Evolutionary conservation across 2,797 vertebrate species (phyloP), one percentile per base, ranked within the genome.

Genomic region (Artibeus jamaicensis): DNA sequence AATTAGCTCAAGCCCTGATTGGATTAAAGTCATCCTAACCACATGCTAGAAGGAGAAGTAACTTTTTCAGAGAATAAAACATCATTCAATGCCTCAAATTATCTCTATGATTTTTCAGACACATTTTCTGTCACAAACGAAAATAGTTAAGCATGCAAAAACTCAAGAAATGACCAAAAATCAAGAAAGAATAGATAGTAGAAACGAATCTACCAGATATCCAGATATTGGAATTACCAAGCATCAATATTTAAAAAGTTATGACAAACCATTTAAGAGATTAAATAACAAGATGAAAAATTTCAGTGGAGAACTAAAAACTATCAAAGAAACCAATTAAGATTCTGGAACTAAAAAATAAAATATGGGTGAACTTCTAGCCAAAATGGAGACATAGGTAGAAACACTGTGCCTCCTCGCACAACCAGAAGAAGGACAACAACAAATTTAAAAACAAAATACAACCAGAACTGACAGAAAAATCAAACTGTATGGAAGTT

Each of bases 111-210:
- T 59, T 82, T 90, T 89, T 87, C 70, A 79, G n/a, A 88, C 37
- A 76, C 2, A 19, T 91, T 93, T 93, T 57, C 37, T 73, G 22
- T 67, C 50, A 78, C 32, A 68, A 62, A n/a, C 76, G 29, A 92
- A 83, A 84, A 86, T 87, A 87, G 84, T 62, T 32, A 93, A 93
- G 24, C n/a, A 85, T 24, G 44, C 37, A 85, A 74, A 70, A 93
- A 76, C 4, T 59, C 15, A 93, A 57, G 26, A 48, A 77, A 14
- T 85, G 8, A 81, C 21, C 65, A 59, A 96, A 89, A 42, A 8
- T 29, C 21, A 95, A 46, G 76, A 83, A 19, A 85, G 82, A 95
- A 84, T n/a, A 89, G 32, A 34, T 11, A 89, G 1, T 39, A 68
- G 32, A 93, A 87, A 94, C 7, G 91, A 93, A 79, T 18, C 16